Percentiles rank a stretch among this genome's conserved stretches.
Evolutionary conservation across 2,113 vertebrate genomes (phyloP).

Genomic region (Stomatorhinus ivindoensis): DNA sequence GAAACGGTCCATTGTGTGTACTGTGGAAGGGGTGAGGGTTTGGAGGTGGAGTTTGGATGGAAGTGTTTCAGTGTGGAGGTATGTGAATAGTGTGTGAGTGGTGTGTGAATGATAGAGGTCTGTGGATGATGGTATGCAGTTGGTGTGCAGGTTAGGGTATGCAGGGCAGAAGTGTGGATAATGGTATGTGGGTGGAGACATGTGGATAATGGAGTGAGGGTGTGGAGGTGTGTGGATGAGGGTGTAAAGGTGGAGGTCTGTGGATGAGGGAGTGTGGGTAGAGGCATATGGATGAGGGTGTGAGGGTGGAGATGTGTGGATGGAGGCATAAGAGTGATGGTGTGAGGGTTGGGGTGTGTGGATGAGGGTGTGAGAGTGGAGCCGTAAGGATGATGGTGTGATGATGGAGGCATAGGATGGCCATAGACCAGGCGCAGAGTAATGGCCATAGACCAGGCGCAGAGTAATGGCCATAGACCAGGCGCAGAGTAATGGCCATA

Average conservation of each 20-base stretch:
- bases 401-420: not conserved
- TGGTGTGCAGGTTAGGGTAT: not conserved
- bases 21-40: not conserved
- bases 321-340: too few species aligned
- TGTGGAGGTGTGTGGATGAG: not conserved
- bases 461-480: too few species aligned
- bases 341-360: too few species aligned
- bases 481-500: too few species aligned
- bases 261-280: not conserved
- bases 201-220: not conserved
- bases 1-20: not conserved
- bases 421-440: too few species aligned
- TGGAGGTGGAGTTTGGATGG: not conserved
- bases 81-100: too few species aligned
- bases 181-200: not conserved
- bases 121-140: not conserved
- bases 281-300: fast-evolving
- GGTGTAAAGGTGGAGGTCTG: too few species aligned
- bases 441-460: too few species aligned
- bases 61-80: too few species aligned
- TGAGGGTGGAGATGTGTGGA: not conserved
- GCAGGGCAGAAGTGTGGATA: too few species aligned
- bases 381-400: not conserved
- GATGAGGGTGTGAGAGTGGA: not conserved
- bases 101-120: too few species aligned